A percentile compares a stretch with the other conserved stretches of the same genome.
phyloP scores from a whole-genome alignment of 2,113 vertebrate species.

The Clarias gariepinus region DNA sequence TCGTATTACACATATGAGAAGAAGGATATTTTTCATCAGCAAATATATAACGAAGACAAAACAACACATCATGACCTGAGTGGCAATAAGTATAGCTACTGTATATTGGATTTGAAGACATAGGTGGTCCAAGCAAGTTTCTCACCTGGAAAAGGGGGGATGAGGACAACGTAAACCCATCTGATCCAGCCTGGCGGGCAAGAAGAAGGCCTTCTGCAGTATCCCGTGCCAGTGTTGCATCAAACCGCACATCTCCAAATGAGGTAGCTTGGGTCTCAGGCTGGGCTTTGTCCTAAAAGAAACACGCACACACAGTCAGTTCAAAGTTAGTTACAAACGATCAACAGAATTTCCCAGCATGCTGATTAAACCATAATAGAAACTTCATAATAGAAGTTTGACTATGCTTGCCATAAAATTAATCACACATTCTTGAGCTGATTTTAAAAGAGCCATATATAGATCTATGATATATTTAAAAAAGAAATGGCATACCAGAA shows the following conservation, averaged over 20 bases:
- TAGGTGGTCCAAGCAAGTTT: background rate
- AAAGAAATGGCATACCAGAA: constrained; percentile 66
- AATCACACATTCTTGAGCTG: background rate
- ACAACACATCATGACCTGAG: background rate
- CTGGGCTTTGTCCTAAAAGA: constrained; percentile 55
- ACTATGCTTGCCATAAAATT: background rate
- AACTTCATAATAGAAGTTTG: background rate
- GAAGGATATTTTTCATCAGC: background rate
- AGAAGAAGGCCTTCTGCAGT: constrained; percentile 44
- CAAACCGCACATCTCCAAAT: constrained; percentile 50
- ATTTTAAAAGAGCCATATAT: background rate
- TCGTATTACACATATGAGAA: background rate
- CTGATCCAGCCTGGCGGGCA: constrained; percentile 47
- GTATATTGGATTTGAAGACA: background rate
- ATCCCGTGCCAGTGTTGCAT: constrained; percentile 45
- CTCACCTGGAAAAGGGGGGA: constrained; percentile 55
- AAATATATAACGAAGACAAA: background rate
- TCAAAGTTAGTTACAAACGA: background rate
- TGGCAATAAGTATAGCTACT: background rate
- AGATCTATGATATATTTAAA: background rate
- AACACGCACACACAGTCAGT: background rate
- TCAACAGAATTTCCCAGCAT: no score
- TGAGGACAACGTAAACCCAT: constrained; percentile 52
- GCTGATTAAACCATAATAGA: background rate
- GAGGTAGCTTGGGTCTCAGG: constrained; percentile 52